Evolutionary conservation across 2,797 vertebrate species (phyloP), one percentile per base, ranked within the genome.

Genomic region (Poliocrania exsul): DNA sequence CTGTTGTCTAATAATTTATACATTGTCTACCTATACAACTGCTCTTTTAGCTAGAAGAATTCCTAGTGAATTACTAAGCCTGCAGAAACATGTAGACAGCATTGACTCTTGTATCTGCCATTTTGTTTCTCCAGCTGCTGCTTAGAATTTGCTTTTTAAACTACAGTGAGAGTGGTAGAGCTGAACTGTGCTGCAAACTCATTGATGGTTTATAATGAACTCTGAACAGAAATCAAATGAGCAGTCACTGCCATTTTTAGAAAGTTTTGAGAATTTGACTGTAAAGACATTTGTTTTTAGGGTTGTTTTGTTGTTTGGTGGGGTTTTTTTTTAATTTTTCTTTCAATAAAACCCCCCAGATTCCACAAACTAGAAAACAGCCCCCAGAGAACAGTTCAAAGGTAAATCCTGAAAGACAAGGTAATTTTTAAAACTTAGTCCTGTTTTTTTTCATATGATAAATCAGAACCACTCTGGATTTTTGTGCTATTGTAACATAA

Each of bases 101-200:
- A 19, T 10, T 69, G 12, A 10, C 8, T 72, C 26, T 49, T 79
- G 4, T 73, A 25, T 60, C 53, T 56, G 16, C 9, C 2, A 1
- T 67, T 84, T 75, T 79, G 11, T 46, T 86, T 69, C 25, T 28
- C 56, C n/a, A 29, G 15, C 18, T 81, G 11, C 23, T 79, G 13
- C 13, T 86, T 13, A 29, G 11, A 11, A 4, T 23, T 77, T 16
- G 40, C 5, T 24, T 24, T 33, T 65, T 44, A 24, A 61, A 37
- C 16, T 5, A 9, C 3, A 14, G 0, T 1, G 31, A 62, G 11
- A 16, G 6, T 35, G 13, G 9, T 54, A 13, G 28, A 58, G 16
- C 23, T 71, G 57, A 72, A 40, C 25, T 60, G 13, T n/a, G 11
- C 37, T 23, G 5, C 31, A 53, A 13, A 31, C 29, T 80, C 7